phyloP scores from a whole-genome alignment of 2,797 vertebrate genomes.

The Alosa sapidissima region DNA sequence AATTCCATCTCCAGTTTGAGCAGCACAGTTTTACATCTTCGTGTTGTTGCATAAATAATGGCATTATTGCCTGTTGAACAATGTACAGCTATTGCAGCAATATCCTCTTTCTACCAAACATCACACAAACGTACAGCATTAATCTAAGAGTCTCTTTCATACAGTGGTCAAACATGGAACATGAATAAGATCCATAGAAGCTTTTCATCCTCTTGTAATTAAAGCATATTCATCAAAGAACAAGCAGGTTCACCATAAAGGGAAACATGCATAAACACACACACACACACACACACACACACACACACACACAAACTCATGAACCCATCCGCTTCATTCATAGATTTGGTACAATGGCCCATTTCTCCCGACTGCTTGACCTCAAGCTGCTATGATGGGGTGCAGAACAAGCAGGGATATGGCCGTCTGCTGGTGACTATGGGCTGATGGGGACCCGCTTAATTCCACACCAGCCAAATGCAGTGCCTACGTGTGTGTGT shows the following conservation, averaged over 20 bases:
- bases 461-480: slow-evolving; percentile 75
- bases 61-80: not conserved
- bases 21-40: slow-evolving; percentile 43
- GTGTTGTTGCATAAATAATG: slow-evolving; percentile 49
- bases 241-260: not conserved
- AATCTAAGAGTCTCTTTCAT: not conserved
- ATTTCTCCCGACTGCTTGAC: slow-evolving; percentile 71
- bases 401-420: slow-evolving; percentile 69
- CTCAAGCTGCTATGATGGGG: slow-evolving; percentile 69
- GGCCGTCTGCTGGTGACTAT: slow-evolving; percentile 72
- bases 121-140: not conserved
- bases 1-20: slow-evolving; percentile 59
- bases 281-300: not conserved
- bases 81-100: not conserved
- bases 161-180: not conserved
- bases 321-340: slow-evolving; percentile 34
- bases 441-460: slow-evolving; percentile 70
- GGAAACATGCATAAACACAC: not conserved
- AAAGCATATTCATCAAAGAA: not conserved
- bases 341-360: slow-evolving; percentile 58
- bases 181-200: not conserved
- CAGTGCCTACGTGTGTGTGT: slow-evolving; percentile 56
- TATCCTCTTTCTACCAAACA: not conserved
- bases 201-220: not conserved
- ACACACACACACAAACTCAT: not conserved